Evolutionary conservation across 2,888 invertebrate genomes (phyloP).

Genomic region (Oxyteleia sp.): DNA sequence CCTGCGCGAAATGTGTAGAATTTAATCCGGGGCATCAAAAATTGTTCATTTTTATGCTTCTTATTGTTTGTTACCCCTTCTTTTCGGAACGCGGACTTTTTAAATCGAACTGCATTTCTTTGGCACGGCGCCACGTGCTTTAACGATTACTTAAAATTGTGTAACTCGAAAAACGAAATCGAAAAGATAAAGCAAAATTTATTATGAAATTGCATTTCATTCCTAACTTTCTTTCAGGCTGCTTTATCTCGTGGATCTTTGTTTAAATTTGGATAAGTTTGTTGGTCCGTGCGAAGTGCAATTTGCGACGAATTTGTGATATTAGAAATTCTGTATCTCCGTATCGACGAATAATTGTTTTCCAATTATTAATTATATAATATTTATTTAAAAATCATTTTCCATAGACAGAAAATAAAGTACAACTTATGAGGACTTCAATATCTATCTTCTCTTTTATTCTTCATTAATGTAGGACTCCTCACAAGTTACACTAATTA

Average conservation of each 20-base stretch:
- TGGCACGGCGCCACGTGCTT: constrained; percentile 41
- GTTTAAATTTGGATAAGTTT: constrained; percentile 31
- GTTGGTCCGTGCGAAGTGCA: constrained; percentile 2
- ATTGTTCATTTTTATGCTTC: background rate
- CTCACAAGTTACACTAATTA: no score
- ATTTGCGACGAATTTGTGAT: no score
- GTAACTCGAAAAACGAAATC: constrained; percentile 51
- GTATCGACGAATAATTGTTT: no score
- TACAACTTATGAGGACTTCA: no score
- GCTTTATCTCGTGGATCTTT: constrained; percentile 24
- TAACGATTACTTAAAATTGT: constrained; percentile 49
- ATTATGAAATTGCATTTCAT: constrained; percentile 42
- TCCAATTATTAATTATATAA: no score
- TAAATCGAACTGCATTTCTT: constrained; percentile 41
- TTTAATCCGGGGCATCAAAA: constrained; percentile 29
- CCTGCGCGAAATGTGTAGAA: constrained; percentile 33
- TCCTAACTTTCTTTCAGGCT: constrained; percentile 21
- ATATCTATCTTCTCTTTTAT: no score
- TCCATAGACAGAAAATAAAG: no score
- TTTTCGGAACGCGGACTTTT: constrained; percentile 19
- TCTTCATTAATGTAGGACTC: no score
- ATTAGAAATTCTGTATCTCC: no score
- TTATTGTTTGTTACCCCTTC: background rate
- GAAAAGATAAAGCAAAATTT: constrained; percentile 36
- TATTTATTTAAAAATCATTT: no score